Percentiles rank a stretch among this genome's conserved stretches.
Evolutionary conservation across 2,113 vertebrate species (phyloP).

Genomic region (Festucalex cinctus): DNA sequence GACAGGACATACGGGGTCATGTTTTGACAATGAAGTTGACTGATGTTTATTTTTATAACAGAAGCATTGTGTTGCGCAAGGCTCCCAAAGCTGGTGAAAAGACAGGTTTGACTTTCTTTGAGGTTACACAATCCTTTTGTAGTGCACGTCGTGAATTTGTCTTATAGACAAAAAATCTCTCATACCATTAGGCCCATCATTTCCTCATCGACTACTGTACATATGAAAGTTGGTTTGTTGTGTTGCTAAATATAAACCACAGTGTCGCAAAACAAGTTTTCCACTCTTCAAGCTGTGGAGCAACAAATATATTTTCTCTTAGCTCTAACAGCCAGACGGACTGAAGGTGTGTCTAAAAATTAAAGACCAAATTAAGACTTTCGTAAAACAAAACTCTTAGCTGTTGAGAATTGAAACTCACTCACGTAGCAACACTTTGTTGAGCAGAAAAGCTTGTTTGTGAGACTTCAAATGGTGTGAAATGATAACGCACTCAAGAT

Average conservation of each 20-base stretch:
- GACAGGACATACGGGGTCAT: neutral
- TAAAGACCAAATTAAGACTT: neutral
- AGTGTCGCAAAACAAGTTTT: neutral
- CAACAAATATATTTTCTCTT: neutral
- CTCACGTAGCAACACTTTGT: neutral
- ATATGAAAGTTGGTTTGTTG: neutral
- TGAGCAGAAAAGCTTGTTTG: neutral
- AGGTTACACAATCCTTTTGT: slow-evolving; percentile 18
- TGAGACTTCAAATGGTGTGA: neutral
- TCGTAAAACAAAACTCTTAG: neutral
- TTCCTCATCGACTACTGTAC: neutral
- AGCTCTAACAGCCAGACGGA: neutral
- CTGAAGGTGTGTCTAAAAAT: neutral
- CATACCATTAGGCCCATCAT: neutral
- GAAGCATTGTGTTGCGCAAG: slow-evolving; percentile 12
- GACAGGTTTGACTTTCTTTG: slow-evolving; percentile 1
- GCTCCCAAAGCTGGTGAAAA: slow-evolving; percentile 16
- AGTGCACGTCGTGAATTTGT: neutral
- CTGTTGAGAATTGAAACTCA: neutral
- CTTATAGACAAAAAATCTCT: neutral
- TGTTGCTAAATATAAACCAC: neutral
- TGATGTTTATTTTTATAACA: neutral
- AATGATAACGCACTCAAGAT: neutral
- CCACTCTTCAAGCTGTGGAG: neutral
- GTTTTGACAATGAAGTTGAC: neutral